These are phyloP conservation scores for Megalops atlanticus DNA, from an alignment of 2,113 vertebrate species.

Conservation along the genomic window DNA sequence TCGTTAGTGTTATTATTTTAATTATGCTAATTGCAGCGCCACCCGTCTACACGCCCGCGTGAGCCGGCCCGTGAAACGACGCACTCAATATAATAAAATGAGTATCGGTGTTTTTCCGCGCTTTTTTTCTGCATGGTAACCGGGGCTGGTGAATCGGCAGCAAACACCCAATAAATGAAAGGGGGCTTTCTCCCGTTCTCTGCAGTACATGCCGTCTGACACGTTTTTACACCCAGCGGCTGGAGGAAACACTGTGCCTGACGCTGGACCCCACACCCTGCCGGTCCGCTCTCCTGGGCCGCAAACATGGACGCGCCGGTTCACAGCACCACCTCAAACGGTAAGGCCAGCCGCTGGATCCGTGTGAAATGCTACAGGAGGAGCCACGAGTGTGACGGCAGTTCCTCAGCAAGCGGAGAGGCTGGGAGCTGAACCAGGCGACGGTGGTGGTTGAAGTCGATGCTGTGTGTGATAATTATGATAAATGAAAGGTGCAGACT, in stretches of 20 bases:
- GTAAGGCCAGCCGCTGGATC: too few relatives aligned
- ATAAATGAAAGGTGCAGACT: slow-evolving; percentile 46
- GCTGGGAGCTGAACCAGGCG: too few relatives aligned
- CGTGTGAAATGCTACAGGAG: too few relatives aligned
- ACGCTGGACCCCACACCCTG: neutral
- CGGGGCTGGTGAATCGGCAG: slow-evolving; percentile 52
- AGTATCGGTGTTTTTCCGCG: slow-evolving; percentile 55
- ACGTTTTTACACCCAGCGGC: slow-evolving; percentile 31
- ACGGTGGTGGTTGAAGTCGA: slow-evolving; percentile 30
- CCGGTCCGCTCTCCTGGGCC: neutral
- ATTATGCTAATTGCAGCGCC: slow-evolving; percentile 70
- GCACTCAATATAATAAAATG: slow-evolving; percentile 65
- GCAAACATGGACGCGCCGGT: neutral
- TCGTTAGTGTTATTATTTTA: slow-evolving; percentile 73
- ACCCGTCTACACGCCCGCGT: slow-evolving; percentile 54
- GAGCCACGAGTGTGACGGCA: too few relatives aligned
- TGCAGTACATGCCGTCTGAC: slow-evolving; percentile 13
- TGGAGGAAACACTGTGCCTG: neutral
- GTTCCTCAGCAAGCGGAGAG: too few relatives aligned
- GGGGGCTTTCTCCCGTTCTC: slow-evolving; percentile 5
- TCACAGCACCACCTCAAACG: neutral
- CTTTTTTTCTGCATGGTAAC: slow-evolving; percentile 39
- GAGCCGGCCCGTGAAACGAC: slow-evolving; percentile 53
- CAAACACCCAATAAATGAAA: slow-evolving; percentile 30
- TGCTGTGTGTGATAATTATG: slow-evolving; percentile 45